Base-by-base conservation (phyloP, 2,113 vertebrate genomes). In the Gyps fulvus region DNA sequence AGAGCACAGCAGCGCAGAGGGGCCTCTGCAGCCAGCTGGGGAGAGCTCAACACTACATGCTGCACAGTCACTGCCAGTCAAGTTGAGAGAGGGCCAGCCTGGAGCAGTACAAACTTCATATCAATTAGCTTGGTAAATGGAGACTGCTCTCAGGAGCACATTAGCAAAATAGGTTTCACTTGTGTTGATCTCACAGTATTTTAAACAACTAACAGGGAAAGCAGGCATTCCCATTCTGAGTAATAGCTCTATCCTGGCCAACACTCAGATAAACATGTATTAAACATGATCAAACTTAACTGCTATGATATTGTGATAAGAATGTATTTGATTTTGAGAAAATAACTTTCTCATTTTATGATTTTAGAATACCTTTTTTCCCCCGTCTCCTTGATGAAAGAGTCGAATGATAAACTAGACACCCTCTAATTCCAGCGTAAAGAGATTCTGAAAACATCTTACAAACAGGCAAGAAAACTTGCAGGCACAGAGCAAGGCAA, bases 1-100 rank as follows among this genome's bases (percentile, higher is more conserved):
- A 81, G 26, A 7, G 13, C 29, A 52, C 19, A 65, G 36, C 16
- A 17, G 16, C 1, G 0, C 62, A 73, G 54, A 59, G 25, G 20
- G 17, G 13, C 43, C 19, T 31, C 34, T 65, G 27, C 38, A 61
- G 52, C 38, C n/a, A 49, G 21, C 4, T 0, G 1, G 42, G 34
- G 27, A 91, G 34, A 73, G 11, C 22, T 83, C 58, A 86, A 11
- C 3, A 3, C 13, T 45, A 2, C 0, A 0, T 21, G 21, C 61
- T 45, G 31, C 27, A 36, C 9, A 71, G 42, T 61, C 15, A 23
- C 11, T 38, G 27, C n/a, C 21, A 49, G 13, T 16, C 9, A 26
- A 71, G 57, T 20, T 31, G 70, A 61, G 45, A 49, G 5, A 83
- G 20, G 17, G 59, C 13, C 40, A 69, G n/a, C 11, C 36, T 47